Conservation (phyloP, 2,113 vertebrate species). For the Gracilinanus agilis region DNA sequence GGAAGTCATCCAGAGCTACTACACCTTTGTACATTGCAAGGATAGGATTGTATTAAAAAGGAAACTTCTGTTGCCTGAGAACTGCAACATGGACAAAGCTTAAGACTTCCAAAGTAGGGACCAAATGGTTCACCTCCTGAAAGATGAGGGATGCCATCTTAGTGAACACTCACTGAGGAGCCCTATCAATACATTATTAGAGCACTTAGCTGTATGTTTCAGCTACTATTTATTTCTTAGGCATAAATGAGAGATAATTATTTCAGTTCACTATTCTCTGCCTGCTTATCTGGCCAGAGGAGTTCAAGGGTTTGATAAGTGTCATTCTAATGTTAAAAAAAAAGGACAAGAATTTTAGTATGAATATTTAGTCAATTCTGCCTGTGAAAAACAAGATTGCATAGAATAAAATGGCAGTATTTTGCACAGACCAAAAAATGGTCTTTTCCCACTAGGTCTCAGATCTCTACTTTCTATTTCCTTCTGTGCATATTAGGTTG, state of each 20-base stretch:
- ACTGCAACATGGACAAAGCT: not conserved
- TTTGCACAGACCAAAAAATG: too few relatives aligned
- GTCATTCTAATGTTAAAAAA: conserved; percentile 39
- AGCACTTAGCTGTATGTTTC: conserved; percentile 19
- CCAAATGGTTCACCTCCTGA: not conserved
- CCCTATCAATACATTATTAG: not conserved
- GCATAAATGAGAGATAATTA: conserved; percentile 56
- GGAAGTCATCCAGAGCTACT: not conserved
- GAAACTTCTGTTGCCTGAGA: not conserved
- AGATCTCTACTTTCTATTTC: not conserved
- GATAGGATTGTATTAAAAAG: not conserved
- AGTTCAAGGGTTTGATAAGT: conserved; percentile 67
- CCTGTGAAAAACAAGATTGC: conserved; percentile 38
- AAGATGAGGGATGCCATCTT: not conserved
- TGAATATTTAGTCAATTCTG: conserved; percentile 21
- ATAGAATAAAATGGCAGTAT: conserved; percentile 28
- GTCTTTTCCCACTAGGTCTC: not conserved
- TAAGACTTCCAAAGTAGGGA: not conserved
- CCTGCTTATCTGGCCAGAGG: conserved; percentile 66
- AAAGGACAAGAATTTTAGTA: conserved; percentile 21
- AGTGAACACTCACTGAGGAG: not conserved
- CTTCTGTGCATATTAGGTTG: not conserved
- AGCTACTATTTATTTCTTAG: not conserved
- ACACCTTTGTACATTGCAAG: conserved; percentile 18
- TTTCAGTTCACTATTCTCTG: conserved; percentile 58